A percentile compares a stretch with the other conserved stretches of the same genome.
Evolutionary conservation across 2,888 invertebrate genomes (phyloP).

Genomic region (Podotricha telesiphe): DNA sequence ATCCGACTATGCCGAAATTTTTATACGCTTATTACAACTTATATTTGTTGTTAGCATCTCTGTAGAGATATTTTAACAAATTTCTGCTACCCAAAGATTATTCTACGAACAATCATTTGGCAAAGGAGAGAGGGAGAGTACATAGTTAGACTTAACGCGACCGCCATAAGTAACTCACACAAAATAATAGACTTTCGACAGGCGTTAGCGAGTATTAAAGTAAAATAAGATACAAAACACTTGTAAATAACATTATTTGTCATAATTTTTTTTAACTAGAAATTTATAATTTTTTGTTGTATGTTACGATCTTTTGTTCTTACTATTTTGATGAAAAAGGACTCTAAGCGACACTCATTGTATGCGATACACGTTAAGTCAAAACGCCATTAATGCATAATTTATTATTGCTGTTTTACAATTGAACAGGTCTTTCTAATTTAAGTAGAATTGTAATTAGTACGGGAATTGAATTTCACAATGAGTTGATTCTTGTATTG

Average conservation of each 20-base stretch:
- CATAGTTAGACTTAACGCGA: too few relatives aligned
- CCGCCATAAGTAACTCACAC: too few relatives aligned
- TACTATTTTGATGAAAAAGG: too few relatives aligned
- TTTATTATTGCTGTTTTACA: background rate
- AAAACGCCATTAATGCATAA: background rate
- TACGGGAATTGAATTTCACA: background rate
- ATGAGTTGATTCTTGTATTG: too few relatives aligned
- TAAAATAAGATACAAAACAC: background rate
- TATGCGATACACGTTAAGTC: background rate
- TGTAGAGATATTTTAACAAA: too few relatives aligned
- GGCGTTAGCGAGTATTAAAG: background rate
- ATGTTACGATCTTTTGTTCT: slow-evolving; percentile 16
- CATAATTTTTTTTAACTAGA: background rate
- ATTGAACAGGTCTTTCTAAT: background rate
- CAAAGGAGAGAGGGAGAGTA: too few relatives aligned
- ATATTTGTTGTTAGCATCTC: too few relatives aligned
- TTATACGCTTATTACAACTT: too few relatives aligned
- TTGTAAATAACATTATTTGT: background rate
- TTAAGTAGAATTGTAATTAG: background rate
- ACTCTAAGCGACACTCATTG: background rate
- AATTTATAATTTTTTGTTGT: background rate
- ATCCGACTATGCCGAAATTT: too few relatives aligned
- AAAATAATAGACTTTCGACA: background rate
- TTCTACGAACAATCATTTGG: too few relatives aligned
- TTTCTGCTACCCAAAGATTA: too few relatives aligned